Base-by-base conservation (phyloP, 92 coral and sea anemone genomes). In the Parazoanthus swiftii region DNA sequence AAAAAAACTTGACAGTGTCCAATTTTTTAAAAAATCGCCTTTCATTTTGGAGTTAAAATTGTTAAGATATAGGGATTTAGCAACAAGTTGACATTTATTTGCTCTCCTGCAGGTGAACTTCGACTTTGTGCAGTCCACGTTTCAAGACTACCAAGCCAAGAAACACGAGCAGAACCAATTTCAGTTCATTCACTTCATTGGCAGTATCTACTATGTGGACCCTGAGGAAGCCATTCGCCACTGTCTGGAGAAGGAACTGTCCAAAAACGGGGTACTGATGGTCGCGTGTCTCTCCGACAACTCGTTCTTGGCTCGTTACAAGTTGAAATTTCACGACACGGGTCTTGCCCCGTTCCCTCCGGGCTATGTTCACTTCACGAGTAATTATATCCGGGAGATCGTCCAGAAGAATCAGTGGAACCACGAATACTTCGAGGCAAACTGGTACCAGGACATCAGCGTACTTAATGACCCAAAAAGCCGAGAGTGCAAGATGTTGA, bases 341-440 rank as follows among this genome's bases (percentile, higher is more conserved):
- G 87, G 87, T 25, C 23, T 84, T 21, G 77, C 78, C 44, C 87
- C 87, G 35, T 84, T 84, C 67, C 87, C 87, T n/a, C 63, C 77
- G 11, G 87, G 78, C 78, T 84, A 84, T 29, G 66, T 84, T 23
- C 58, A 13, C 29, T 71, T 70, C 87, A 84, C 87, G 42, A 84
- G 74, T n/a, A 68, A 84, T 48, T 46, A 42, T 39, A 84, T 84
- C 67, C n/a, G 33, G n/a, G 87, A 84, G 2, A 46, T 84, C 35
- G 87, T 48, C 3, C 38, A 84, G 77, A 84, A 46, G 29, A 84
- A 84, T 44, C 71, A 84, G 63, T 84, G 87, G 87, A 54, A 54
- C 66, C 44, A 84, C 8, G 87, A 84, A 3, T 84, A 84, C 26
- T 70, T 43, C 20, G 87, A 84, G n/a, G 67, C 23, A 0, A 26